Percentiles rank a stretch among this genome's conserved stretches.
These are phyloP conservation scores for Neelides sp. DNA, from an alignment of 1,140 invertebrate genomes.

Conservation along the genomic window DNA sequence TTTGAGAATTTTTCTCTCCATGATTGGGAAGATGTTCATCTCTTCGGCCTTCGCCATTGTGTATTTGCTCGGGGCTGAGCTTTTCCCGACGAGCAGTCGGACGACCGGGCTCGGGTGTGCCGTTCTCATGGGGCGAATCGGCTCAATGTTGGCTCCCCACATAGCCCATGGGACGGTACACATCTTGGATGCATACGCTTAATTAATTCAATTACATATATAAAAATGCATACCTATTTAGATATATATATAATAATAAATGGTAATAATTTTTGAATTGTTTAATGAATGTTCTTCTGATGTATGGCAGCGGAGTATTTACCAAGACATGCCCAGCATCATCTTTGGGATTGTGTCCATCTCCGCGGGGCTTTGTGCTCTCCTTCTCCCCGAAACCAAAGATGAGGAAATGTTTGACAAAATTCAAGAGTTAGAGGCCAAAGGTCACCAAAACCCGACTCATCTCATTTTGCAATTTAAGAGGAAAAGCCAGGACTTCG, in stretches of 20 bases:
- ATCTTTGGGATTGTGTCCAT: constrained; percentile 20
- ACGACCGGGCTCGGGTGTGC: constrained; percentile 53
- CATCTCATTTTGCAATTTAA: too few relatives aligned
- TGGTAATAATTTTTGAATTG: too few relatives aligned
- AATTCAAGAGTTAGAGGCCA: constrained; percentile 9
- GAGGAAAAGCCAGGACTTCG: too few relatives aligned
- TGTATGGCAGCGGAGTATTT: constrained; percentile 13
- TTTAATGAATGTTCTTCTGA: too few relatives aligned
- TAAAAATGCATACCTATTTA: too few relatives aligned
- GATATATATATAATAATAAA: too few relatives aligned
- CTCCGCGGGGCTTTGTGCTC: constrained; percentile 3
- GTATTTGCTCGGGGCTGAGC: constrained; percentile 57
- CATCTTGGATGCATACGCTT: too few relatives aligned
- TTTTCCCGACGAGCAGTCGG: constrained; percentile 55
- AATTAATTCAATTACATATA: too few relatives aligned
- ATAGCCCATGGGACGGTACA: constrained; percentile 24
- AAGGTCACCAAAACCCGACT: too few relatives aligned
- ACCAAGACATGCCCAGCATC: constrained; percentile 16
- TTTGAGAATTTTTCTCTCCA: constrained; percentile 14
- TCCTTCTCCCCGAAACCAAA: constrained; percentile 23
- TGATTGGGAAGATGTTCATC: constrained; percentile 25
- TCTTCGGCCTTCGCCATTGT: constrained; percentile 52
- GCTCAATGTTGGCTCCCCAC: constrained; percentile 48
- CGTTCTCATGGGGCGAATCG: constrained; percentile 56
- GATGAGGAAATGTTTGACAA: constrained; percentile 12